A percentile compares a stretch with the other conserved stretches of the same genome.
Evolutionary conservation across 2,113 vertebrate genomes (phyloP).

Genomic region (Otus sunia): DNA sequence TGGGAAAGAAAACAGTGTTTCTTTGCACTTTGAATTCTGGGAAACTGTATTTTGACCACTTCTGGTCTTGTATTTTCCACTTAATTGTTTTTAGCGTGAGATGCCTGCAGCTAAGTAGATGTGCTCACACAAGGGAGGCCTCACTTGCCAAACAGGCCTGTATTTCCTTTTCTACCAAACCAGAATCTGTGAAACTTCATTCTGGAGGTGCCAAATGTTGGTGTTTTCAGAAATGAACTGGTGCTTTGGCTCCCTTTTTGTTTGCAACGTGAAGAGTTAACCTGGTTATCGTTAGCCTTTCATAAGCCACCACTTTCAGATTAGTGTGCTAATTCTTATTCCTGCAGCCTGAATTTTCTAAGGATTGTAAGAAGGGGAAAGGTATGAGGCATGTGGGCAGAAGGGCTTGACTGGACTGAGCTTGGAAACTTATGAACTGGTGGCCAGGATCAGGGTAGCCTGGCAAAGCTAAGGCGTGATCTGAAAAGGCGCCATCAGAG

Average conservation of each 20-base stretch:
- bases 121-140: not conserved
- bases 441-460: not conserved
- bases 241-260: not conserved
- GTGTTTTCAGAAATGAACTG: not conserved
- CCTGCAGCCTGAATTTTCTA: not conserved
- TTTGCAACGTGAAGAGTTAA: not conserved
- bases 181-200: not conserved
- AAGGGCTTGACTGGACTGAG: not conserved
- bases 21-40: not conserved
- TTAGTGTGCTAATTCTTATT: not conserved
- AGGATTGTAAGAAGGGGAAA: not conserved
- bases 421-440: rapidly evolving
- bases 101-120: not conserved
- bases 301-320: not conserved
- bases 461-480: not conserved
- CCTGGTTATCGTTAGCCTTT: rapidly evolving
- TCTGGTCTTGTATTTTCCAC: not conserved
- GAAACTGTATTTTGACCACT: not conserved
- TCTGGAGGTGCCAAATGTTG: not conserved
- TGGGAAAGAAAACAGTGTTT: not conserved
- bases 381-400: rapidly evolving
- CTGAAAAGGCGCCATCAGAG: not conserved
- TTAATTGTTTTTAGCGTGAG: not conserved
- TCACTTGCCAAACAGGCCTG: not conserved
- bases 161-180: not conserved